Conservation (phyloP, 2,888 invertebrate species). For the Branchipolynoe longqiensis region DNA sequence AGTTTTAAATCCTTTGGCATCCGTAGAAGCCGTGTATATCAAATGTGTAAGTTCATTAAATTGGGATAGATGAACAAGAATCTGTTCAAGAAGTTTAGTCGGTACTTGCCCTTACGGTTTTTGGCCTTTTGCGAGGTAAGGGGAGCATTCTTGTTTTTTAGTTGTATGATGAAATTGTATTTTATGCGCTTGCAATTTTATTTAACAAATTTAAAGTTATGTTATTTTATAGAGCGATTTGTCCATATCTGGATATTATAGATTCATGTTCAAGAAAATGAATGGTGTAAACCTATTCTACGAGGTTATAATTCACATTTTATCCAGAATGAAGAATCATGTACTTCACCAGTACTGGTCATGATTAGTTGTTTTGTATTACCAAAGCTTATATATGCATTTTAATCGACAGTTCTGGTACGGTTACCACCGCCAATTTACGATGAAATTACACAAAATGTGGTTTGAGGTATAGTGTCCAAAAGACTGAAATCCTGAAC, state of each 20-base stretch:
- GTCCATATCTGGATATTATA: too few relatives aligned
- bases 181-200: background rate
- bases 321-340: too few relatives aligned
- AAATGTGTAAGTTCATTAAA: background rate
- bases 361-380: too few relatives aligned
- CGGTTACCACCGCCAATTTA: slow-evolving; percentile 14
- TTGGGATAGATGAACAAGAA: background rate
- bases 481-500: too few relatives aligned
- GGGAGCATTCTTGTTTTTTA: background rate
- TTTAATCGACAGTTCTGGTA: background rate
- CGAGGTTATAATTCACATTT: too few relatives aligned
- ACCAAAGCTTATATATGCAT: background rate
- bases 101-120: background rate
- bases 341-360: too few relatives aligned
- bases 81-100: background rate
- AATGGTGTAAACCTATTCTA: too few relatives aligned
- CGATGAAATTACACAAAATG: too few relatives aligned
- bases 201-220: background rate
- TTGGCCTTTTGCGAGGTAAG: background rate
- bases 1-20: background rate
- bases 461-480: too few relatives aligned
- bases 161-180: background rate
- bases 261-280: too few relatives aligned
- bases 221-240: too few relatives aligned
- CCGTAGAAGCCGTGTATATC: background rate